Evolutionary conservation across 2,888 invertebrate species (phyloP).

Genomic region (Sussaba pulchella): DNA sequence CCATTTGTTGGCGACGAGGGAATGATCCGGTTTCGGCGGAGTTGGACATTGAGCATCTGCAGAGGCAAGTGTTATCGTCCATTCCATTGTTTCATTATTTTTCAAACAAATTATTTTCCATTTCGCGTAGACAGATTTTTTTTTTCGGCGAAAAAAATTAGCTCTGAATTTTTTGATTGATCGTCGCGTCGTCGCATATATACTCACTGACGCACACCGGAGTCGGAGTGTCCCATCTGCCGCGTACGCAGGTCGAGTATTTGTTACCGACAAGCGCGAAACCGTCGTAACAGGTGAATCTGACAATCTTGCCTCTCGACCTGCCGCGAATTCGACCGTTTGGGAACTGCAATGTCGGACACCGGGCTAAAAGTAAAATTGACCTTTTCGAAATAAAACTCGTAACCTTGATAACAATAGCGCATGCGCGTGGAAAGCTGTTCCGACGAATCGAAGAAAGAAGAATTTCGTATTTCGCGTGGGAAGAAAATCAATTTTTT

Average conservation of each 20-base stretch:
- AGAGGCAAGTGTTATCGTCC: constrained; percentile 66
- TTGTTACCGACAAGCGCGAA: constrained; percentile 89
- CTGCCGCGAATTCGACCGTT: constrained; percentile 85
- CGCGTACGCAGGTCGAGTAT: constrained; percentile 89
- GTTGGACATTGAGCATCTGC: constrained; percentile 87
- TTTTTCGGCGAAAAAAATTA: too few species aligned
- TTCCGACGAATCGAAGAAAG: too few species aligned
- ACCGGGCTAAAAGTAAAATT: constrained; percentile 75
- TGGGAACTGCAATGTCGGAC: constrained; percentile 82
- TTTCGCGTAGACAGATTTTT: too few species aligned
- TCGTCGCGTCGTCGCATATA: background rate
- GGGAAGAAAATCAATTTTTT: too few species aligned
- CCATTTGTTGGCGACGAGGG: constrained; percentile 85
- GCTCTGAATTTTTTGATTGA: too few species aligned
- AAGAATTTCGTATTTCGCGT: too few species aligned
- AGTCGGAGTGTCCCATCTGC: constrained; percentile 89
- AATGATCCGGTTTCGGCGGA: constrained; percentile 85
- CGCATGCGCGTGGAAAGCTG: background rate
- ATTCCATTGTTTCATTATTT: too few species aligned
- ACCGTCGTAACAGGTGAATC: constrained; percentile 87
- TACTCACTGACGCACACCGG: constrained; percentile 92
- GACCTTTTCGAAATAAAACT: constrained; percentile 44
- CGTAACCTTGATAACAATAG: constrained; percentile 6
- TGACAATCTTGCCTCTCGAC: constrained; percentile 86
- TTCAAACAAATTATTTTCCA: too few species aligned